Base-by-base conservation (phyloP, 2,797 vertebrate genomes). In the Spheniscus humboldti region DNA sequence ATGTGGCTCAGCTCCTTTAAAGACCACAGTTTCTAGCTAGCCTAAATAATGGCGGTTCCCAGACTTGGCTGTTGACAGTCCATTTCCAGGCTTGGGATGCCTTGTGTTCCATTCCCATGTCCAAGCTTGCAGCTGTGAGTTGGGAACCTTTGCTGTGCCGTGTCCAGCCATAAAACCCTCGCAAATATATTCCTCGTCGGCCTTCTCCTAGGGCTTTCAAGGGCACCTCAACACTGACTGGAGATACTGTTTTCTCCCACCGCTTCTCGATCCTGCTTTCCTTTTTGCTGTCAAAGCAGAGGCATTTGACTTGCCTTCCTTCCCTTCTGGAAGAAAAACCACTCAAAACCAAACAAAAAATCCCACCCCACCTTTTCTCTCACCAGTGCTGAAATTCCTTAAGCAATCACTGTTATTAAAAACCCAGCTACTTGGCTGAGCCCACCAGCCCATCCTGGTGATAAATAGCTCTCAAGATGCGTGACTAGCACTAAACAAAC, bases 131-230 rank as follows among this genome's bases (percentile, higher is more conserved):
- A 39, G 24, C 45, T 43, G 2, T 20, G 43, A 35, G 37, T 19
- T 35, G 57, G 50, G 30, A 35, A 23, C 30, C 5, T 7, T 31
- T 6, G 19, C 24, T 27, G 10, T 41, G 20, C 31, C 2, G 1
- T 35, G 30, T 48, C 52, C 39, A 18, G 9, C 45, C 13, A 5
- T 53, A 72, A 87, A 64, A 0, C 33, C 33, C 35, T 71, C 33
- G 30, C 50, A 57, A 57, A 57, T 6, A 9, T 0, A 24, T 25
- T 52, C 28, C 43, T 33, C 1, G 1, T n/a, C 9, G 8, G 17
- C 39, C 33, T 20, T 17, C 17, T 67, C 15, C 23, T 14, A 48
- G 31, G 28, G 37, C 23, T 47, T 30, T 35, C 31, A 48, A 62
- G 28, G 14, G 35, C 18, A 43, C 20, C 16, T 37, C 60, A 74